Evolutionary conservation across 2,797 vertebrate species (phyloP).

Genomic region (Megaceryle alcyon): DNA sequence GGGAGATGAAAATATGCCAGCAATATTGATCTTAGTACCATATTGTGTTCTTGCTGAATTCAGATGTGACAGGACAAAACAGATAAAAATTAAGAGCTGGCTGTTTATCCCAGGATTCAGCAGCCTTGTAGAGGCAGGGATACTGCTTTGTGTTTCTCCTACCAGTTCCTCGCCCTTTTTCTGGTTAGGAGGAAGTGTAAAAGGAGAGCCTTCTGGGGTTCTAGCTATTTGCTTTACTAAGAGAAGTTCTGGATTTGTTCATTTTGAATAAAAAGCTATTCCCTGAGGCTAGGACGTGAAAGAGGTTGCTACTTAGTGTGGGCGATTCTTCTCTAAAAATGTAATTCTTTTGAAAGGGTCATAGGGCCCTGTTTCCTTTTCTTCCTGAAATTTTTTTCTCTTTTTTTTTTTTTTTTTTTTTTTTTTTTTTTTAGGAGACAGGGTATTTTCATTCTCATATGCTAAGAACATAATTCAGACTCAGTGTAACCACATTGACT

Average conservation of each 20-base stretch:
- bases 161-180: not conserved
- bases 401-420: not conserved
- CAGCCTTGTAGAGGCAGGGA: not conserved
- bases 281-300: not conserved
- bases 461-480: not conserved
- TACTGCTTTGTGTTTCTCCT: not conserved
- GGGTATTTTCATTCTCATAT: not conserved
- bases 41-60: slow-evolving; percentile 42
- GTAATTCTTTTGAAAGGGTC: not conserved
- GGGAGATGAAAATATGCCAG: slow-evolving; percentile 11
- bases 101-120: not conserved
- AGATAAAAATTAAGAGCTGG: not conserved
- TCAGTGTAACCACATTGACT: not conserved
- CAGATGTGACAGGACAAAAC: slow-evolving; percentile 12
- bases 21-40: slow-evolving; percentile 15
- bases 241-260: slow-evolving; percentile 7
- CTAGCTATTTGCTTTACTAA: not conserved
- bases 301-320: not conserved
- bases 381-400: not conserved
- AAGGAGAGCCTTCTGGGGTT: not conserved
- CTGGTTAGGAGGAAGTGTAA: not conserved
- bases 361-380: not conserved
- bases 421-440: not conserved
- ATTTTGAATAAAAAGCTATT: not conserved
- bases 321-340: not conserved